phyloP scores from a whole-genome alignment of 1,140 invertebrate species.

The Pissodes strobi region DNA sequence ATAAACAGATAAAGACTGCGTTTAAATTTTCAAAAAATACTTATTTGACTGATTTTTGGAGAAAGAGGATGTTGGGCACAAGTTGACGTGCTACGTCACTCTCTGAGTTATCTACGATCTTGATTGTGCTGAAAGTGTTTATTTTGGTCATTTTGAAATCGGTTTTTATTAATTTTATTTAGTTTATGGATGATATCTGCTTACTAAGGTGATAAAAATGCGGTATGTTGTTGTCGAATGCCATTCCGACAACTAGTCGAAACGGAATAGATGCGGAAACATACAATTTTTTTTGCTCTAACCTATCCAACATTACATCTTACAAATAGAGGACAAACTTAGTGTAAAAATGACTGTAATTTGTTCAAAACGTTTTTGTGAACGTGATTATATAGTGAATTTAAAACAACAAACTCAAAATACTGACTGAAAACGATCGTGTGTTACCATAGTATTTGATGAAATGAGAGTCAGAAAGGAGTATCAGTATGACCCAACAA shows the following conservation, averaged over 20 bases:
- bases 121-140: too few relatives aligned
- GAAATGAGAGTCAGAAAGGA: slow-evolving; percentile 25
- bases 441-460: slow-evolving; percentile 6
- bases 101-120: not conserved
- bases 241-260: slow-evolving; percentile 25
- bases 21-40: too few relatives aligned
- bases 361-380: slow-evolving; percentile 26
- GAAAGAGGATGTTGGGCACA: not conserved
- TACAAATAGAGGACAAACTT: slow-evolving; percentile 19
- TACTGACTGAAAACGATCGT: slow-evolving; percentile 9
- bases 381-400: slow-evolving; percentile 17
- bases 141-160: not conserved
- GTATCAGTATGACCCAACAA: slow-evolving; percentile 23
- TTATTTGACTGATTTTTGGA: too few relatives aligned
- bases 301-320: not conserved
- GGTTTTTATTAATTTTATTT: not conserved
- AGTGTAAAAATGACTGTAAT: slow-evolving; percentile 16
- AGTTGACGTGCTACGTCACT: not conserved
- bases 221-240: slow-evolving; percentile 28
- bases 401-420: slow-evolving; percentile 17
- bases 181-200: not conserved
- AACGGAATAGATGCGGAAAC: slow-evolving; percentile 4
- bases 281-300: slow-evolving; percentile 22
- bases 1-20: too few relatives aligned
- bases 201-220: slow-evolving; percentile 18